Percentiles rank a stretch among this genome's conserved stretches.
Conservation (phyloP, 1,140 invertebrate genomes). For the Eulimnadia texana region DNA sequence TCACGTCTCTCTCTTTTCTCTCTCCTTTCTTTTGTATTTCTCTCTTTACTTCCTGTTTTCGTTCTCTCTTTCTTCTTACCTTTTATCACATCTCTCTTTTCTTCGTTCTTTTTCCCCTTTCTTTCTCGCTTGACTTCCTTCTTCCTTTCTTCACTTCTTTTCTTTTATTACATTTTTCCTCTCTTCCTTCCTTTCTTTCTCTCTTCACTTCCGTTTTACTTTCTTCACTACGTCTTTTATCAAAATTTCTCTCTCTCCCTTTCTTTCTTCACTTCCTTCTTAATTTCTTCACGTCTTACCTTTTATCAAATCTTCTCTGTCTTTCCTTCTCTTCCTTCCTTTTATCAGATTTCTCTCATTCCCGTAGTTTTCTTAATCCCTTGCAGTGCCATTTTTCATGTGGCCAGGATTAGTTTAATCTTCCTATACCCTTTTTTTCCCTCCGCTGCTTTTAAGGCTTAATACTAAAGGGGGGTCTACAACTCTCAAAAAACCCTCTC, state of each 20-base stretch:
- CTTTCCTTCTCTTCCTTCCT: slow-evolving; percentile 8
- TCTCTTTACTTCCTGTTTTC: slow-evolving; percentile 1
- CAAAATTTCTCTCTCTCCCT: neutral
- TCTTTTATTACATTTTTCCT: neutral
- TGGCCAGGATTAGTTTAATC: slow-evolving; percentile 9
- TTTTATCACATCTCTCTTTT: slow-evolving; percentile 12
- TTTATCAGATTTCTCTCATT: slow-evolving; percentile 12
- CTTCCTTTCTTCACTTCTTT: neutral
- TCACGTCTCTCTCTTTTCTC: slow-evolving; percentile 14
- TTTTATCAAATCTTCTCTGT: neutral
- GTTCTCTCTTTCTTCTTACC: slow-evolving; percentile 14
- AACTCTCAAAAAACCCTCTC: too few species aligned
- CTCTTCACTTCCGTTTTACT: neutral
- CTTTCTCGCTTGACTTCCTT: slow-evolving; percentile 13
- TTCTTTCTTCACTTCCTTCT: slow-evolving; percentile 3
- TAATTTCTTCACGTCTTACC: slow-evolving; percentile 1
- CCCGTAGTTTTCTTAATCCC: neutral
- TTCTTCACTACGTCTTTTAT: neutral
- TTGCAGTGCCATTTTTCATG: neutral
- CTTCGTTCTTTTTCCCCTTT: slow-evolving; percentile 1
- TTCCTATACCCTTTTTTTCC: neutral
- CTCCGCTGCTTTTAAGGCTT: too few species aligned
- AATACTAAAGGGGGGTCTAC: too few species aligned
- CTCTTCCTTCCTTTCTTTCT: slow-evolving; percentile 1
- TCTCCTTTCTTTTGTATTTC: too few species aligned